These are phyloP conservation scores for Barypeithes pellucidus DNA, from an alignment of 2,888 invertebrate genomes.

Conservation along the genomic window DNA sequence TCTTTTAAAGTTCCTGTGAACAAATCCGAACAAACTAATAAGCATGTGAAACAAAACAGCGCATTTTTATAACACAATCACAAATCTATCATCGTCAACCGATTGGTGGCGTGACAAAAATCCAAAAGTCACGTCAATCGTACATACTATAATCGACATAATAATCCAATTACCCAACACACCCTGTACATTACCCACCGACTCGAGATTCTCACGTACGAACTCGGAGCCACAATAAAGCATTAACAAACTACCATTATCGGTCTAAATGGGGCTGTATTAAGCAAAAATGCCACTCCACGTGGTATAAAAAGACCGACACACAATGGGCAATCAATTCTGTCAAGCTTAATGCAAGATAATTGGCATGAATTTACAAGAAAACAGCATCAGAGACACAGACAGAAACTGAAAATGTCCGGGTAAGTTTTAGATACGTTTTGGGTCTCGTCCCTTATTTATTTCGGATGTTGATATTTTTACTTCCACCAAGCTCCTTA, in stretches of 20 bases:
- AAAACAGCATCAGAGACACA: slow-evolving; percentile 26
- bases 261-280: slow-evolving; percentile 48
- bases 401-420: slow-evolving; percentile 28
- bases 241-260: slow-evolving; percentile 46
- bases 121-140: no score
- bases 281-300: slow-evolving; percentile 51
- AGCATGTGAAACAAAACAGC: no score
- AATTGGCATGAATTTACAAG: slow-evolving; percentile 49
- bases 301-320: slow-evolving; percentile 40
- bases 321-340: slow-evolving; percentile 53
- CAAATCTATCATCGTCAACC: no score
- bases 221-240: slow-evolving; percentile 34
- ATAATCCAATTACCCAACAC: slow-evolving; percentile 38
- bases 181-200: slow-evolving; percentile 43
- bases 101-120: no score
- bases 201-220: slow-evolving; percentile 47
- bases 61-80: no score
- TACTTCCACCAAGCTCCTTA: no score
- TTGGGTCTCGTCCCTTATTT: no score
- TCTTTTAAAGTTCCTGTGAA: no score
- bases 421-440: slow-evolving; percentile 14
- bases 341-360: slow-evolving; percentile 47
- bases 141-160: slow-evolving; percentile 37
- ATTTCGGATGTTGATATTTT: no score
- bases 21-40: no score